Evolutionary conservation across 2,113 vertebrate genomes (phyloP).

Genomic region (Tetrax tetrax): DNA sequence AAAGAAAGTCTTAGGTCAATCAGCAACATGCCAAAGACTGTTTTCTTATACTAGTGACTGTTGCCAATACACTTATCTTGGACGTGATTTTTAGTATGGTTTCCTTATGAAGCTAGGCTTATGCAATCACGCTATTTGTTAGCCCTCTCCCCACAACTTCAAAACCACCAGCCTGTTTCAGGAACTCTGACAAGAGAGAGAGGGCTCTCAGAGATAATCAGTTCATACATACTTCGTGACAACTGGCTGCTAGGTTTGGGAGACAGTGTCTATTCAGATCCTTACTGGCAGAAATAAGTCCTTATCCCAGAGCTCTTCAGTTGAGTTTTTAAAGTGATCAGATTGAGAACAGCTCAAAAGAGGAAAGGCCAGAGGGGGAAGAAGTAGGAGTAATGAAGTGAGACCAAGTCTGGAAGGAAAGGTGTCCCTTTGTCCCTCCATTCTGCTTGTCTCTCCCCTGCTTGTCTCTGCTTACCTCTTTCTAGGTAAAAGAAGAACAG

Average conservation of each 20-base stretch:
- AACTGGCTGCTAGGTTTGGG: neutral
- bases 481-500: neutral
- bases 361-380: neutral
- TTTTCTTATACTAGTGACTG: neutral
- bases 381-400: neutral
- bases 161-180: neutral
- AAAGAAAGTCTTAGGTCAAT: neutral
- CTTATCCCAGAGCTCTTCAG: neutral
- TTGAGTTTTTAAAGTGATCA: neutral
- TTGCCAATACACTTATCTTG: neutral
- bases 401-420: neutral
- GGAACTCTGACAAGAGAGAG: neutral
- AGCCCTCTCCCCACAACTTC: neutral
- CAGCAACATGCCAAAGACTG: neutral
- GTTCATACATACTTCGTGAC: neutral
- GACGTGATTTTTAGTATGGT: accelerated
- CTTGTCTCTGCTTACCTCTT: no score
- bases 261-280: neutral
- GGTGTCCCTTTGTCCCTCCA: neutral
- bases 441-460: neutral
- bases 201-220: neutral
- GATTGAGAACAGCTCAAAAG: neutral
- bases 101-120: neutral
- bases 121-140: neutral
- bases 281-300: neutral